Evolutionary conservation across 1,140 invertebrate genomes (phyloP), one percentile per base, ranked within the genome.

Genomic region (Penaeus vannamei): DNA sequence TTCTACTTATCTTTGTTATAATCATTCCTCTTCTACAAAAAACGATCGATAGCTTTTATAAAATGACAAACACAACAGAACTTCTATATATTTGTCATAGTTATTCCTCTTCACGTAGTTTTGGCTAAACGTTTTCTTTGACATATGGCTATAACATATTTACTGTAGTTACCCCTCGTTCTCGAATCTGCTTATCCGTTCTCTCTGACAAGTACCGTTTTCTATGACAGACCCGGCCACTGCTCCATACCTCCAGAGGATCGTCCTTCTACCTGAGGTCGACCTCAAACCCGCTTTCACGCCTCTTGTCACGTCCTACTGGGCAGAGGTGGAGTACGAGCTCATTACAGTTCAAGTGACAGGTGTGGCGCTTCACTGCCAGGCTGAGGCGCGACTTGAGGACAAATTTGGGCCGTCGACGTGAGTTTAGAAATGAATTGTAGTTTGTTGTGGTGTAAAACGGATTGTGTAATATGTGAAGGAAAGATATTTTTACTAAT

Each of bases 371-470:
- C 87, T 89, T n/a, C 69, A 89, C 26, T 89, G 87, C n/a, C 87
- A 85, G 36, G 87, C 87, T 10, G 87, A 89, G 59, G 87, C 87
- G 20, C 77, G 87, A 14, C 69, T 89, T 36, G 81, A 89, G 19
- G 82, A 89, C 29, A 89, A 85, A 42, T 89, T 89, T 85, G 87
- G 87, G 10, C 72, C 87, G 5, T 84, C 87, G 12, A 89, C 72
- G 87, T 89, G 20, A 89, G 87, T 89, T 19, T 10, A 19, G 26
- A 32, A 5, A 10, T 19, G 4, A 19, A 26, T 8, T 7, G 14
- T 17, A 19, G 4, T 76, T 26, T 84, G 53, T 46, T 29, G 19
- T 2, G 61, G 84, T 77, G 84, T 59, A 29, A 53, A 53, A 53
- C 60, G 32, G 10, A 17, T 59, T 42, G n/a, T 42, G 53, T 80